Evolutionary conservation across 2,888 invertebrate genomes (phyloP).

Genomic region (Acanthopleura granulata): DNA sequence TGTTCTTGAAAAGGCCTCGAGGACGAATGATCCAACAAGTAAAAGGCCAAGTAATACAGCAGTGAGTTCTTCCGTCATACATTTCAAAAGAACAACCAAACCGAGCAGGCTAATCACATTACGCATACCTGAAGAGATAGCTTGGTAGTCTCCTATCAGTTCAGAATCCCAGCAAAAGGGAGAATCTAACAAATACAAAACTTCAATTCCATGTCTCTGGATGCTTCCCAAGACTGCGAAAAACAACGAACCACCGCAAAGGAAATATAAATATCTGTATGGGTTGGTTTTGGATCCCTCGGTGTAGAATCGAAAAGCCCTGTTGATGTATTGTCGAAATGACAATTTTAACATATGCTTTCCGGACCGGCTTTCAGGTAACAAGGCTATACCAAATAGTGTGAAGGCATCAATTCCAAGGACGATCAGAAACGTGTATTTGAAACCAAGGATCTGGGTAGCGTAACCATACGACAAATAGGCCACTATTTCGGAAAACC

Average conservation of each 20-base stretch:
- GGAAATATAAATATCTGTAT: constrained; percentile 35
- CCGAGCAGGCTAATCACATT: constrained; percentile 31
- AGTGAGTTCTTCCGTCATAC: constrained; percentile 36
- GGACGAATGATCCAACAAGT: constrained; percentile 15
- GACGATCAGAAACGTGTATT: constrained; percentile 29
- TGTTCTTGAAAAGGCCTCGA: constrained; percentile 21
- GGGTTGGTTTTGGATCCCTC: constrained; percentile 27
- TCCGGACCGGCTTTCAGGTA: constrained; percentile 32
- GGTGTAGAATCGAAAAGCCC: constrained; percentile 30
- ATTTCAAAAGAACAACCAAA: constrained; percentile 33
- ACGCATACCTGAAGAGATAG: constrained; percentile 25
- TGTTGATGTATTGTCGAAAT: constrained; percentile 19
- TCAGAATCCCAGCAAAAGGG: constrained; percentile 46
- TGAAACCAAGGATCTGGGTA: constrained; percentile 31
- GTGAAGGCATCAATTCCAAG: constrained; percentile 17
- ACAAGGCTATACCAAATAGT: constrained; percentile 20
- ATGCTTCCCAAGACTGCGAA: constrained; percentile 25
- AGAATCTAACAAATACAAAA: constrained; percentile 34
- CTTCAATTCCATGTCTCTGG: constrained; percentile 34
- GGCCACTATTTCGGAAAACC: background rate
- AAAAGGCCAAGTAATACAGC: constrained; percentile 18
- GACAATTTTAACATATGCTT: constrained; percentile 9
- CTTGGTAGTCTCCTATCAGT: constrained; percentile 34
- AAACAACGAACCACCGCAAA: constrained; percentile 30
- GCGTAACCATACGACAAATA: constrained; percentile 30